These are phyloP conservation scores for Dasypogon diadema DNA, from an alignment of 2,888 invertebrate species.

Conservation along the genomic window DNA sequence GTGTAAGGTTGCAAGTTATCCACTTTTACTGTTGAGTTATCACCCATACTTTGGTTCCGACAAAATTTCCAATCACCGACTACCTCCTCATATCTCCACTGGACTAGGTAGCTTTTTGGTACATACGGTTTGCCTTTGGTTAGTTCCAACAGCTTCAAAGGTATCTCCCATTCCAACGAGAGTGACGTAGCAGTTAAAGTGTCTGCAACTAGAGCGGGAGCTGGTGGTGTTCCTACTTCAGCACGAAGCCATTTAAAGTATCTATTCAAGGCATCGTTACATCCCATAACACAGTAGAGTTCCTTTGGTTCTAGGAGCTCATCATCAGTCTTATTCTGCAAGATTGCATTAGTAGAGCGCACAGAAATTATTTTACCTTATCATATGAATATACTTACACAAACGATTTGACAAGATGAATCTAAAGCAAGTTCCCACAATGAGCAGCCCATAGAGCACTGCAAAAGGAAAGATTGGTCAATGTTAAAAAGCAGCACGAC, in stretches of 20 bases:
- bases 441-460: conserved; percentile 86
- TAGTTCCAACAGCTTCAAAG: conserved; percentile 66
- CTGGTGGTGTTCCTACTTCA: conserved; percentile 77
- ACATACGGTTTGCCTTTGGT: conserved; percentile 71
- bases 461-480: conserved; percentile 67
- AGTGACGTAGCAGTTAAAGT: conserved; percentile 81
- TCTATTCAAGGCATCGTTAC: conserved; percentile 81
- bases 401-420: conserved; percentile 82
- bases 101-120: conserved; percentile 75
- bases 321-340: conserved; percentile 78
- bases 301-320: conserved; percentile 77
- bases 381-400: conserved; percentile 77
- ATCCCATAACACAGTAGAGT: conserved; percentile 84
- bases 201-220: conserved; percentile 83
- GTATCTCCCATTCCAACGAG: conserved; percentile 81
- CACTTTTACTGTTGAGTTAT: conserved; percentile 76
- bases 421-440: conserved; percentile 82
- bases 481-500: conserved; percentile 1
- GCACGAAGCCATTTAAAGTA: conserved; percentile 80
- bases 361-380: too few relatives aligned
- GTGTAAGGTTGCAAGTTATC: conserved; percentile 88
- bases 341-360: too few relatives aligned
- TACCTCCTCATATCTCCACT: conserved; percentile 80
- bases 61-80: conserved; percentile 86
- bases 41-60: conserved; percentile 78